Base-by-base conservation (phyloP, 2,113 vertebrate genomes). In the Etheostoma spectabile region DNA sequence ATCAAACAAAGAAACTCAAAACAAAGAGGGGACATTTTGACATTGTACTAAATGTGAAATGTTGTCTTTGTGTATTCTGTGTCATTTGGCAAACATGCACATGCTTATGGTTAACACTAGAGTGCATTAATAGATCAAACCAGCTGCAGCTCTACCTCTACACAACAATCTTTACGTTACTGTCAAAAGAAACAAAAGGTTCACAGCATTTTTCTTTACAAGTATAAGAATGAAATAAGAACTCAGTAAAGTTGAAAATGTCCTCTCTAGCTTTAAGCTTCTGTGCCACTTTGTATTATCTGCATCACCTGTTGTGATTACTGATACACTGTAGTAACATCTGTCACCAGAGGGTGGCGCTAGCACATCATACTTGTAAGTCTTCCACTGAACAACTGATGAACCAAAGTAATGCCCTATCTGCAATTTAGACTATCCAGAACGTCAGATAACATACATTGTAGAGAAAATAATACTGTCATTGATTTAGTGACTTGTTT, bases 321-420 rank as follows among this genome's bases (percentile, higher is more conserved):
- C n/a, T 49, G 22, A 52, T 21, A 46, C 14, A 16, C 18, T 66
- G 68, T 19, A 48, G 22, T 77, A 33, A n/a, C 53, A 10, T 51
- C 16, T 63, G 21, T 73, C 21, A 85, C 86, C 92, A 92, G 51
- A 89, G 24, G 77, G 87, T 76, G 92, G 92, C 73, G 88, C 84
- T 90, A 86, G 83, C 51, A 81, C 77, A 30, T 76, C 86, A 88
- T 51, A 48, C 3, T 79, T 64, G 22, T 8, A 21, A 61, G 5
- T 22, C 55, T 19, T 6, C 12, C 2, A 4, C 7, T 18, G 38
- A 67, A 19, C 65, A 33, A 46, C 21, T 22, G 21, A 77, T 64
- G 14, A 65, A 75, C 64, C 65, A 77, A 80, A 27, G 33, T 65
- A 71, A 52, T 53, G 19, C 46, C 62, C 62, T 59, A 46, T 33